Evolutionary conservation across 2,797 vertebrate genomes (phyloP), one percentile per base, ranked within the genome.

Genomic region (Adrianichthys oophorus): DNA sequence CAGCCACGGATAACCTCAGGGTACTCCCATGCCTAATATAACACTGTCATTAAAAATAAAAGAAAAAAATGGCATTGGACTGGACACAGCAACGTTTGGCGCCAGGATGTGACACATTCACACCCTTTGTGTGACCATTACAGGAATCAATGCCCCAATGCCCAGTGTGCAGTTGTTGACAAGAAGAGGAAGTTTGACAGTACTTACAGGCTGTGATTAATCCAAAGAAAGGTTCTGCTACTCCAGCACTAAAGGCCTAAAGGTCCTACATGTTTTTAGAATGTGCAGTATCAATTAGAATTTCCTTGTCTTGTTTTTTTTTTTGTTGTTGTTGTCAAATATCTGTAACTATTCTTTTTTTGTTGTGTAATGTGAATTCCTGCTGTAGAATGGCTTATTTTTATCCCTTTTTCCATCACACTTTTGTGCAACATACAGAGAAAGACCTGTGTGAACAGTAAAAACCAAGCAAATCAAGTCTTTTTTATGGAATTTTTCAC

Each of bases 1-100:
- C 88, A 86, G 72, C 60, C 52, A 54, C 15, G 54, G 68, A 79
- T 90, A 80, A 88, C 89, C 90, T 73, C 76, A 50, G 90, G 90
- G 72, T 69, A 54, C 70, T 70, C 66, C 72, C 80, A 72, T 56
- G 55, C 71, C 75, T 70, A 52, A 76, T 70, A 82, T 79, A 74
- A 70, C 74, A 75, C 17, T 67, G 65, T 72, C 81, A 80, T 85
- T 87, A 19, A 19, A 88, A 82, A 84, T 69, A 70, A 75, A 79
- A 74, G 52, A 84, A 76, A 72, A 54, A 84, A 76, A 51, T 67
- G 56, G 60, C 17, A 44, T 74, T 85, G 69, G 80, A 73, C 41
- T 72, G 64, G 74, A 79, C 73, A 74, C 82, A 62, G 70, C 77
- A 71, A 67, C 68, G 72, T 79, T 78, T 79, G 78, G 88, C 76